These are phyloP conservation scores for Aricia agestis DNA, from an alignment of 1,140 invertebrate species.

Conservation along the genomic window DNA sequence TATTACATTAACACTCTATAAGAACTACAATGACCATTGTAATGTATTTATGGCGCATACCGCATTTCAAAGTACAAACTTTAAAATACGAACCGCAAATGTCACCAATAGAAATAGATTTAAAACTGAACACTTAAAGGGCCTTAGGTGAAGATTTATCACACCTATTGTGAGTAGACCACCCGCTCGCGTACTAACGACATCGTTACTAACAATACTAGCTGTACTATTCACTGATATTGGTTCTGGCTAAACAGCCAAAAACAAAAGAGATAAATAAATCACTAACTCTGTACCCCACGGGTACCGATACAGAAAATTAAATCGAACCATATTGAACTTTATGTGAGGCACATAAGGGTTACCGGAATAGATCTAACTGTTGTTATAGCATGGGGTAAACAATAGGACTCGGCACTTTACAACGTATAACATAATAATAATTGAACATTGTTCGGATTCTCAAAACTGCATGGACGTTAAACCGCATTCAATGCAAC, in stretches of 20 bases:
- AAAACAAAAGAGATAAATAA: constrained; percentile 72
- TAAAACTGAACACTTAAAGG: neutral
- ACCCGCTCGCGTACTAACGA: constrained; percentile 72
- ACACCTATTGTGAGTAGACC: constrained; percentile 68
- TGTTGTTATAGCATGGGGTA: constrained; percentile 29
- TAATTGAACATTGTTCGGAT: constrained; percentile 63
- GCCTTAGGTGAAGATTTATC: constrained; percentile 57
- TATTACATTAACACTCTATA: too few relatives aligned
- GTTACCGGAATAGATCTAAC: neutral
- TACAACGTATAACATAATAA: constrained; percentile 68
- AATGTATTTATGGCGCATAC: too few relatives aligned
- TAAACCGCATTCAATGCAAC: constrained; percentile 40
- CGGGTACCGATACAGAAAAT: constrained; percentile 40
- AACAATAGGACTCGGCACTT: constrained; percentile 65
- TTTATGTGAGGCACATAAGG: constrained; percentile 16
- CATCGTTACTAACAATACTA: constrained; percentile 67
- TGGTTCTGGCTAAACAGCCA: constrained; percentile 62
- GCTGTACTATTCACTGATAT: constrained; percentile 69
- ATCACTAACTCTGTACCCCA: constrained; percentile 57
- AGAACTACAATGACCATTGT: too few relatives aligned
- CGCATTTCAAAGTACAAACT: too few relatives aligned
- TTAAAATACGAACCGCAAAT: neutral
- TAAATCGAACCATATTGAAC: constrained; percentile 26
- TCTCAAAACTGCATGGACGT: constrained; percentile 59
- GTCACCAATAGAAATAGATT: neutral